A percentile compares a stretch with the other conserved stretches of the same genome.
Conservation (phyloP, 2,797 vertebrate genomes). For the Orientallactaga sibirica region DNA sequence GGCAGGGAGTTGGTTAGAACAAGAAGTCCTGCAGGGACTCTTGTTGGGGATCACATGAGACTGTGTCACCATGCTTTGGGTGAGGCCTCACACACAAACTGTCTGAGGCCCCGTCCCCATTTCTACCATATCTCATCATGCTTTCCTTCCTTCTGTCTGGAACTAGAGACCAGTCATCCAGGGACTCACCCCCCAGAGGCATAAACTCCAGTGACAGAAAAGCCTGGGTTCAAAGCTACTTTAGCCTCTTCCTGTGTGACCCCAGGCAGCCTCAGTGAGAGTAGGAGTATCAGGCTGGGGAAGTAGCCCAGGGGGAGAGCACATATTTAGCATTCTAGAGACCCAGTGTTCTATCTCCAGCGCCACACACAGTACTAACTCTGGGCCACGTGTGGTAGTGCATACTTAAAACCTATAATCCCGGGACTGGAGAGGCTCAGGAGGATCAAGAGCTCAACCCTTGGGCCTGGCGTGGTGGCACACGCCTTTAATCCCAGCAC, state of each 20-base stretch:
- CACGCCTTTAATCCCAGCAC: no score
- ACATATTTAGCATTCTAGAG: background rate
- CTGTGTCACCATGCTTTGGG: conserved; percentile 41
- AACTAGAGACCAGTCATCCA: background rate
- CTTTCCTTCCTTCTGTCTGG: background rate
- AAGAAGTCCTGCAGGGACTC: conserved; percentile 50
- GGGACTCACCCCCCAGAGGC: background rate
- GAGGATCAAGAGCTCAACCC: background rate
- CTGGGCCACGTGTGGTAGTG: background rate
- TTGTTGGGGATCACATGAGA: conserved; percentile 27
- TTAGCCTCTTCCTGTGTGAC: background rate
- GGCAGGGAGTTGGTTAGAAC: background rate
- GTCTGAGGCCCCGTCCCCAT: background rate
- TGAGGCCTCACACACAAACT: background rate
- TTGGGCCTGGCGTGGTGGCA: background rate
- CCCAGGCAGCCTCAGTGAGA: background rate
- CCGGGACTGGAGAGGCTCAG: background rate
- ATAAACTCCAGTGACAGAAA: background rate
- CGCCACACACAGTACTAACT: background rate
- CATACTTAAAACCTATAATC: no score
- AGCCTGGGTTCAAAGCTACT: background rate
- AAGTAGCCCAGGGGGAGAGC: background rate
- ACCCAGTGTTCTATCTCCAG: background rate
- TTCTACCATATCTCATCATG: background rate
- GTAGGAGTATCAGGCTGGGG: background rate